Evolutionary conservation across 2,888 invertebrate species (phyloP).

Genomic region (Diplolepis rosae): DNA sequence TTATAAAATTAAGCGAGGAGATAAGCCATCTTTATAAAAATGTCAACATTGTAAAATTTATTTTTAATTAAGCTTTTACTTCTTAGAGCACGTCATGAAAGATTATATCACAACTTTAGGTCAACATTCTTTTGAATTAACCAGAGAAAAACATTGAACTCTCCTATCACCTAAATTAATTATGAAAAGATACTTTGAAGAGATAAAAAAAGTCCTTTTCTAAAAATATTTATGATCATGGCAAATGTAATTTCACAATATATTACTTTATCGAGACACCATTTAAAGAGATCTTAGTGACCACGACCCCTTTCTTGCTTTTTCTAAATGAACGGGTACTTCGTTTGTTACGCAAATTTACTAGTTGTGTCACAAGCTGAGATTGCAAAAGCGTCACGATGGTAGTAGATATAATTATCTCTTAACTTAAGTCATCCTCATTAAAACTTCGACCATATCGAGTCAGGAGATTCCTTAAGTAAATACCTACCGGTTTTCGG

Average conservation of each 20-base stretch:
- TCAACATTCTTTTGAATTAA: neutral
- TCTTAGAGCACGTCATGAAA: too few relatives aligned
- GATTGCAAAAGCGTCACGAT: slow-evolving; percentile 26
- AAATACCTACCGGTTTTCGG: slow-evolving; percentile 19
- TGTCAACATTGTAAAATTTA: too few relatives aligned
- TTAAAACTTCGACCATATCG: slow-evolving; percentile 23
- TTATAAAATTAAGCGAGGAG: neutral
- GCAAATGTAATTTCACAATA: neutral
- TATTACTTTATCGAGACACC: neutral
- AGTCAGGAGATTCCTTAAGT: slow-evolving; percentile 19
- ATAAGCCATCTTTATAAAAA: too few relatives aligned
- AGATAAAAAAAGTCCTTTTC: neutral
- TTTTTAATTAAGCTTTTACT: too few relatives aligned
- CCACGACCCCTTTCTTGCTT: slow-evolving; percentile 11
- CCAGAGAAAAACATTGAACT: neutral
- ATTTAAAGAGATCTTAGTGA: neutral
- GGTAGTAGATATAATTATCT: slow-evolving; percentile 26
- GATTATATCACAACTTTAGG: neutral
- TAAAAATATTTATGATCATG: neutral
- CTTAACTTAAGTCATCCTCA: slow-evolving; percentile 16
- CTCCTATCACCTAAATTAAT: neutral
- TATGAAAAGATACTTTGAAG: neutral
- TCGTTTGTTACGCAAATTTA: slow-evolving; percentile 21
- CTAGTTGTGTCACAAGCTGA: neutral
- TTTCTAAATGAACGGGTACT: slow-evolving; percentile 25